Evolutionary conservation across 2,113 vertebrate genomes (phyloP), one percentile per base, ranked within the genome.

Genomic region (Sylvicapra grimmia): DNA sequence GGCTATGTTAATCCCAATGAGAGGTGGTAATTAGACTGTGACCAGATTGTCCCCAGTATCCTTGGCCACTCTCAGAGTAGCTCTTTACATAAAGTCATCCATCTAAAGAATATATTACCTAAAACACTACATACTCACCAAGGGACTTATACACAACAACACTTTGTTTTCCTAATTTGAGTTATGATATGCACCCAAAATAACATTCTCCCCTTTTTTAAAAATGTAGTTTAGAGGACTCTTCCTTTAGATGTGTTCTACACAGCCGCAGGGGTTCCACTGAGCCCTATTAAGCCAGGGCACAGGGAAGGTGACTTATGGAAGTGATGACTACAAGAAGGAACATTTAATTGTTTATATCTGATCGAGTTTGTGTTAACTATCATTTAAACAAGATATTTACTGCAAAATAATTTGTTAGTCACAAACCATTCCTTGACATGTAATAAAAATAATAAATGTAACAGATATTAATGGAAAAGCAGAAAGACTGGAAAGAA

Each of bases 111-210:
- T 88, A 87, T 96, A 80, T 86, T 91, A 92, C 6, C 61, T n/a
- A 89, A 56, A 96, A 53, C 1, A 6, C 59, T 97, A 86, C 18
- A 18, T 68, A 79, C 89, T 86, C 44, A 61, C 79, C 27, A 72
- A 95, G 72, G 51, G 51, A 84, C 33, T 23, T n/a, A 31, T 44
- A 31, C 29, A 95, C 90, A 75, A 36, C 58, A 96, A 59, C 29
- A 47, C 6, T 96, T 65, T 83, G 58, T 36, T 97, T 97, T 90
- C 77, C 14, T 85, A 61, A 95, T 63, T 85, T 95, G 82, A 96
- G 23, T 96, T 97, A 94, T 65, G 10, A 1, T 33, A n/a, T 83
- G 25, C 8, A 77, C 27, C 8, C 85, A 25, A 89, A 97, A 87
- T 89, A 89, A 31, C 11, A 84, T 84, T 87, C 19, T 93, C 49